phyloP scores from a whole-genome alignment of 2,113 vertebrate genomes.

The Nothobranchius furzeri region DNA sequence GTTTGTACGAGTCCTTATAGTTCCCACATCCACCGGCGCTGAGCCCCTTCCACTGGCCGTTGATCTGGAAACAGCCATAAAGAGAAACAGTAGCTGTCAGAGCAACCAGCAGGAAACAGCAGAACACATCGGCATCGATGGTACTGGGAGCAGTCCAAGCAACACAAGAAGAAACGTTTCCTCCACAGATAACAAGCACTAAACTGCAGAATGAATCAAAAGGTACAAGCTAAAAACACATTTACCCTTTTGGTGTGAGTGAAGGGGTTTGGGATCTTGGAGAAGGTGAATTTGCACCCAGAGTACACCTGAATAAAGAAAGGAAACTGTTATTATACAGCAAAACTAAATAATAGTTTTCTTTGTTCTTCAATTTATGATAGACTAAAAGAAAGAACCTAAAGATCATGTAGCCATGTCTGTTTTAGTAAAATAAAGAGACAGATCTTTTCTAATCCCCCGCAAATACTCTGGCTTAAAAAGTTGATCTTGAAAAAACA shows the following conservation, averaged over 20 bases:
- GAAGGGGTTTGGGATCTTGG: slow-evolving; percentile 95
- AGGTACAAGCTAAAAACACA: not conserved
- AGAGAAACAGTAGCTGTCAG: not conserved
- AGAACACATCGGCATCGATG: not conserved
- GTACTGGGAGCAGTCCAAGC: not conserved
- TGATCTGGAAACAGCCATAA: slow-evolving; percentile 79
- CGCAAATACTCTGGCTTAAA: no score
- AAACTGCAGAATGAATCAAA: not conserved
- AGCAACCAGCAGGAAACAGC: not conserved
- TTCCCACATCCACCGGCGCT: slow-evolving; percentile 96
- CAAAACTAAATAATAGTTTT: no score
- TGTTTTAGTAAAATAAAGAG: not conserved
- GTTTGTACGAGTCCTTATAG: slow-evolving; percentile 92
- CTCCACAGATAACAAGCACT: not conserved
- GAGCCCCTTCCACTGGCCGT: slow-evolving; percentile 93
- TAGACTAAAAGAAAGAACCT: not conserved
- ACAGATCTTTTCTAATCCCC: not conserved
- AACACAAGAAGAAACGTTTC: not conserved
- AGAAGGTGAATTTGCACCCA: slow-evolving; percentile 92
- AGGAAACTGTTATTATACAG: not conserved
- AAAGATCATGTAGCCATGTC: not conserved
- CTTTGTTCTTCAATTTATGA: not conserved
- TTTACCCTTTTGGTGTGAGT: slow-evolving; percentile 89
- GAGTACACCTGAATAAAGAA: slow-evolving; percentile 86
- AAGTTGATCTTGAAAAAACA: no score